Base-by-base conservation (phyloP, 2,113 vertebrate species). In the Lampris megalopsis region DNA sequence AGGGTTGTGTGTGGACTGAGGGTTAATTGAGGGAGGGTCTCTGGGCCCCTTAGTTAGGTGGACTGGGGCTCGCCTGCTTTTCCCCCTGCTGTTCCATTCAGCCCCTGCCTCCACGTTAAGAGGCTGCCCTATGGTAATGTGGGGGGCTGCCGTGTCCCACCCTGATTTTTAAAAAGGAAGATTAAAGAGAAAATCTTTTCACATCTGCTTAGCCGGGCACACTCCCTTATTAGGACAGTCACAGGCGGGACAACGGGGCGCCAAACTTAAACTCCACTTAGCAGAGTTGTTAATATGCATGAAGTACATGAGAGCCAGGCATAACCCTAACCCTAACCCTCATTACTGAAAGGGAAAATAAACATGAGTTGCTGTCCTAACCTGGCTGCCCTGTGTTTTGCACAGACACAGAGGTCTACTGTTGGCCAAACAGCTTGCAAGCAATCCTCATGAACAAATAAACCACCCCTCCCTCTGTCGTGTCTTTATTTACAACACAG, bases 61-160 rank as follows among this genome's bases (percentile, higher is more conserved):
- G 62, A 64, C 73, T 40, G 64, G 60, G 67, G 50, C 62, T 70
- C 9, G 42, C 57, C 45, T 2, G 9, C 65, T 75, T 45, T 43
- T 70, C 86, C 75, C 88, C 88, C 89, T 78, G 86, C 90, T 93
- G 87, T 89, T 92, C 79, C 59, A 89, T 89, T 81, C 88, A 88
- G 56, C 47, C 38, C 8, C 35, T 57, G 41, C 86, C 73, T 75
- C 71, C 36, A 36, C 77, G 86, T 80, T 77, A 81, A 60, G 53
- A 80, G 86, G 71, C 82, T 80, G 73, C 45, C 45, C 79, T 84
- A 86, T 91, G 86, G 61, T 94, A 90, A 92, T 90, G 85, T 78
- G 53, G 49, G 82, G 75, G 78, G 62, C 40, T n/a, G 38, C 42
- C 13, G 9, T 56, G 47, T 63, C 53, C 40, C 6, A 1, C 68